Percentiles rank a stretch among this genome's conserved stretches.
Conservation (phyloP, 2,113 vertebrate genomes). For the Phaethon lepturus region DNA sequence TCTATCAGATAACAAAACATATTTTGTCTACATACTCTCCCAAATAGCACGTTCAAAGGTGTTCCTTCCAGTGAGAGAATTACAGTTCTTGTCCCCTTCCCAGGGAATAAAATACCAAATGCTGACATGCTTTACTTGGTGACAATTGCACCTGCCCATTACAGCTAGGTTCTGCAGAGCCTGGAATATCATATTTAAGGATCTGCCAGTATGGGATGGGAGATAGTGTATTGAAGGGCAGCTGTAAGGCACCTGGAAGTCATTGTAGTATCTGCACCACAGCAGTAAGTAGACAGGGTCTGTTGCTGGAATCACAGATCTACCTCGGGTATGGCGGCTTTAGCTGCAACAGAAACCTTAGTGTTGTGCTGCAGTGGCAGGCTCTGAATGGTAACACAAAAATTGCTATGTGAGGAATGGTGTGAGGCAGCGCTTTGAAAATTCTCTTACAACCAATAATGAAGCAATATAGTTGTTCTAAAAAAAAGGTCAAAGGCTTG, state of each 20-base stretch:
- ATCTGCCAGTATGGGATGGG: background rate
- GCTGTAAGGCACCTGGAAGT: background rate
- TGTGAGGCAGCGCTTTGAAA: background rate
- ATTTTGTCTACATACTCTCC: background rate
- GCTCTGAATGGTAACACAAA: background rate
- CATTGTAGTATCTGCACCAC: background rate
- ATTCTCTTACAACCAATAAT: background rate
- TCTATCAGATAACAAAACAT: background rate
- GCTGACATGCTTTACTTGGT: background rate
- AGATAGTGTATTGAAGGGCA: background rate
- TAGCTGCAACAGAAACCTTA: background rate
- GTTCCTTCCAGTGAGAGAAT: background rate
- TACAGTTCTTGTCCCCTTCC: background rate
- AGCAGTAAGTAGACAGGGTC: background rate
- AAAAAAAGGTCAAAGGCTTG: background rate
- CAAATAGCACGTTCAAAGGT: background rate
- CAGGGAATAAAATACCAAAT: background rate
- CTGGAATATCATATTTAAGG: background rate
- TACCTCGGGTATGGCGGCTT: background rate
- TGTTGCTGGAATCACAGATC: background rate
- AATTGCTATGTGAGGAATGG: background rate
- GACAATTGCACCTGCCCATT: rapidly evolving
- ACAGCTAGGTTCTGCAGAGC: background rate
- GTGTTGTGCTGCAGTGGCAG: background rate
- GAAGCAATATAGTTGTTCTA: background rate